A percentile compares a stretch with the other conserved stretches of the same genome.
phyloP scores from a whole-genome alignment of 23 tunicate species.

The Diplosoma virens region DNA sequence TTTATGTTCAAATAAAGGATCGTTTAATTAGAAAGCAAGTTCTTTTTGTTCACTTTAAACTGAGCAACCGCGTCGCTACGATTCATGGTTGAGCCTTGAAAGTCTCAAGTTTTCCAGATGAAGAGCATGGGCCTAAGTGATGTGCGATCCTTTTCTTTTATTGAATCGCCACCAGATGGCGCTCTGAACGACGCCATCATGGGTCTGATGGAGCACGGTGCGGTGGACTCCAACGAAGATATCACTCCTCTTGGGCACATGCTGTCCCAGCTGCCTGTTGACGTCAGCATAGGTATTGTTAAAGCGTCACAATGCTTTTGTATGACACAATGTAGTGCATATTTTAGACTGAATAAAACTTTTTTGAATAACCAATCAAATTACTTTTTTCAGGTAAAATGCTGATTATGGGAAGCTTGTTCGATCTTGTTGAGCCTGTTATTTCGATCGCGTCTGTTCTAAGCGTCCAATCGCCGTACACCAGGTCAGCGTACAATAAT shows the following conservation, averaged over 20 bases:
- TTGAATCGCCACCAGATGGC: conserved; percentile 83
- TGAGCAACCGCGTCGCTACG: too few species aligned
- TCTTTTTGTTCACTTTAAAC: too few species aligned
- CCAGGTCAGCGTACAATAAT: conserved; percentile 84
- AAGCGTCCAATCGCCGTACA: conserved; percentile 91
- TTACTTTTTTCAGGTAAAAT: conserved; percentile 49
- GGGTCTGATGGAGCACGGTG: conserved; percentile 75
- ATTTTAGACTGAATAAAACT: not conserved
- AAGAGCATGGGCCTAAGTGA: conserved; percentile 81
- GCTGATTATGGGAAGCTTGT: conserved; percentile 94
- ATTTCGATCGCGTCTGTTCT: conserved; percentile 77
- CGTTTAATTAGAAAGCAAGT: too few species aligned
- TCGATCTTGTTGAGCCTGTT: conserved; percentile 86
- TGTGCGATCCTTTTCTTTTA: conserved; percentile 75
- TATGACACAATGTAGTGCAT: not conserved
- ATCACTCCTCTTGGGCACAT: conserved; percentile 91
- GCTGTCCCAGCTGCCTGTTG: conserved; percentile 93
- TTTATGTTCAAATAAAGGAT: too few species aligned
- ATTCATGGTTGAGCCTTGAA: too few species aligned
- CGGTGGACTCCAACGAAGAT: conserved; percentile 62
- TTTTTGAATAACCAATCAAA: not conserved
- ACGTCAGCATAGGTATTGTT: conserved; percentile 75
- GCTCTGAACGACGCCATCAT: conserved; percentile 77
- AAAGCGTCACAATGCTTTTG: not conserved
- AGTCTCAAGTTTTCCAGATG: conserved; percentile 48